These are phyloP conservation scores for Parus major DNA, from an alignment of 2,113 vertebrate species.

Conservation along the genomic window DNA sequence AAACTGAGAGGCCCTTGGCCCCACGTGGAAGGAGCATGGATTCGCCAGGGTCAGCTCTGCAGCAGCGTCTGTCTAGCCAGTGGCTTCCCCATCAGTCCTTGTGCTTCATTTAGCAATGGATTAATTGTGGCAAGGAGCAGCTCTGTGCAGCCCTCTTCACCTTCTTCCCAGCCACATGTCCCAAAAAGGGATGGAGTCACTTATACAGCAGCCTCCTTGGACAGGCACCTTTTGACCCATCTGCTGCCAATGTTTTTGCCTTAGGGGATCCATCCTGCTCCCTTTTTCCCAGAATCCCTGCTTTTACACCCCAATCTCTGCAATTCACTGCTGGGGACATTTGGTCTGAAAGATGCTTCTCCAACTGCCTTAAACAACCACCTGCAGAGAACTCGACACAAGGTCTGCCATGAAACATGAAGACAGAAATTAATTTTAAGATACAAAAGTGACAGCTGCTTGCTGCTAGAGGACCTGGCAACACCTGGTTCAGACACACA, in stretches of 20 bases:
- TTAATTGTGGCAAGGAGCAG: neutral
- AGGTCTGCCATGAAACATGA: neutral
- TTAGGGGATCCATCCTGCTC: neutral
- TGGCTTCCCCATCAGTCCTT: neutral
- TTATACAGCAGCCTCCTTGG: neutral
- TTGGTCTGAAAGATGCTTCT: neutral
- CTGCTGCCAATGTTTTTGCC: neutral
- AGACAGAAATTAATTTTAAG: neutral
- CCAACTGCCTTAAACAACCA: neutral
- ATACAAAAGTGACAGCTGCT: neutral
- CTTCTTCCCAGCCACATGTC: neutral
- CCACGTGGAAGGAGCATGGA: neutral
- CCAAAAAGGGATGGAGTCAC: neutral
- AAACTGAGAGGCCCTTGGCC: conserved; percentile 31
- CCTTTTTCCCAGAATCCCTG: neutral
- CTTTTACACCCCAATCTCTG: neutral
- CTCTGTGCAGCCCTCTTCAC: neutral
- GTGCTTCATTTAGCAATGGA: neutral
- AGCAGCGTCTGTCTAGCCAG: neutral
- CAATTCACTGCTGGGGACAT: neutral
- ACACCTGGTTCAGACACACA: neutral
- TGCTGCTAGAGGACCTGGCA: neutral
- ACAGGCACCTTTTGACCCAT: neutral
- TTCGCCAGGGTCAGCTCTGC: neutral
- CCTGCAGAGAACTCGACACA: neutral